phyloP scores from a whole-genome alignment of 2,113 vertebrate genomes.

The Lipotes vexillifer region DNA sequence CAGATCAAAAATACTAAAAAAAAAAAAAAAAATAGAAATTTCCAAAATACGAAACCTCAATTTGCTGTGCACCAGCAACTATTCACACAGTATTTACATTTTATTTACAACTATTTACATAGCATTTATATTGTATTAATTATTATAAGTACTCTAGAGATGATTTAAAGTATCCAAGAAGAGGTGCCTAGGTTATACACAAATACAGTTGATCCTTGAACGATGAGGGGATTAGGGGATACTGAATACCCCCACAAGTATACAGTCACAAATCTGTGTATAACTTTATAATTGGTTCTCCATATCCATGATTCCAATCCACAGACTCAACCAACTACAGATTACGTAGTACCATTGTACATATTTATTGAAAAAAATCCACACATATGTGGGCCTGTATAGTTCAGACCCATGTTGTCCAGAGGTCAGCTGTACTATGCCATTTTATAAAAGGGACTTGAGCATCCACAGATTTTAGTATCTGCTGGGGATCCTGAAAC shows the following conservation, averaged over 20 bases:
- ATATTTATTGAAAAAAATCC: not conserved
- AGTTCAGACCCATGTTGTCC: not conserved
- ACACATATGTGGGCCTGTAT: not conserved
- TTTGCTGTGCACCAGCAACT: not conserved
- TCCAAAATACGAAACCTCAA: not conserved
- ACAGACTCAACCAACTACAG: too few species aligned
- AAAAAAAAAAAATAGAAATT: not conserved
- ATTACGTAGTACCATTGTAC: not conserved
- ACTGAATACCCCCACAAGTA: too few species aligned
- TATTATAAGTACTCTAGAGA: not conserved
- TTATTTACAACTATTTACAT: not conserved
- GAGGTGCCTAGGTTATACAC: not conserved
- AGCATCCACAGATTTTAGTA: not conserved
- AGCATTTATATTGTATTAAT: not conserved
- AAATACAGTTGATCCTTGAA: not conserved
- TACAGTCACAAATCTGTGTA: too few species aligned
- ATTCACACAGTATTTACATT: not conserved
- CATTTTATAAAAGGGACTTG: not conserved
- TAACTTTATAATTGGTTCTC: too few species aligned
- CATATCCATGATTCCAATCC: too few species aligned
- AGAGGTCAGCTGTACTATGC: not conserved
- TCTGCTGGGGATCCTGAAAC: not conserved
- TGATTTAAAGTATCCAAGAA: not conserved
- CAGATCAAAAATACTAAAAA: not conserved
- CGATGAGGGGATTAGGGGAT: not conserved